Evolutionary conservation across 2,888 invertebrate genomes (phyloP).

Genomic region (Tinea trinotella): DNA sequence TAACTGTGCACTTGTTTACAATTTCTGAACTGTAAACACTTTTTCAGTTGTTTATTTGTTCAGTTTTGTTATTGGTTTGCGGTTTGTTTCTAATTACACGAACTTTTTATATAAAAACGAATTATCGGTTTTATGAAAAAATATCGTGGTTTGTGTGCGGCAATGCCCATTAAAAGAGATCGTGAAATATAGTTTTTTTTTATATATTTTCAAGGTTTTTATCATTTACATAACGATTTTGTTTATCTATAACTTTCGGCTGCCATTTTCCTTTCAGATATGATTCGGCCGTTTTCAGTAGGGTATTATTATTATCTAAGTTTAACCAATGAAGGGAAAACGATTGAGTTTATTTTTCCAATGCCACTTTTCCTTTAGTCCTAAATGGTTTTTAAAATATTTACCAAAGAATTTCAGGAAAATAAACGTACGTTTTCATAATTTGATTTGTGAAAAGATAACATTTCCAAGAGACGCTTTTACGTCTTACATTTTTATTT

Average conservation of each 20-base stretch:
- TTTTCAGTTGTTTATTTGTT: not conserved
- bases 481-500: not conserved
- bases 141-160: too few species aligned
- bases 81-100: too few species aligned
- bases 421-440: not conserved
- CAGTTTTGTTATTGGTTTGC: too few species aligned
- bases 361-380: not conserved
- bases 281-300: not conserved
- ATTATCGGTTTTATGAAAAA: too few species aligned
- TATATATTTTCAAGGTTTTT: not conserved
- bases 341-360: not conserved
- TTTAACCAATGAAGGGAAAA: slow-evolving; percentile 2
- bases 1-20: slow-evolving; percentile 4
- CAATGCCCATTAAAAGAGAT: too few species aligned
- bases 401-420: not conserved
- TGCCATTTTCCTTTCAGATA: not conserved
- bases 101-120: too few species aligned
- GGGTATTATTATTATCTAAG: not conserved
- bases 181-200: too few species aligned
- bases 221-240: not conserved
- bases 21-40: slow-evolving; percentile 3
- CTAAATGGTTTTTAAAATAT: not conserved
- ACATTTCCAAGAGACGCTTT: slow-evolving; percentile 1
- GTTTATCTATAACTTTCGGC: not conserved
- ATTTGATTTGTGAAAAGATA: not conserved